Base-by-base conservation (phyloP, 2,113 vertebrate genomes). In the Carollia perspicillata region DNA sequence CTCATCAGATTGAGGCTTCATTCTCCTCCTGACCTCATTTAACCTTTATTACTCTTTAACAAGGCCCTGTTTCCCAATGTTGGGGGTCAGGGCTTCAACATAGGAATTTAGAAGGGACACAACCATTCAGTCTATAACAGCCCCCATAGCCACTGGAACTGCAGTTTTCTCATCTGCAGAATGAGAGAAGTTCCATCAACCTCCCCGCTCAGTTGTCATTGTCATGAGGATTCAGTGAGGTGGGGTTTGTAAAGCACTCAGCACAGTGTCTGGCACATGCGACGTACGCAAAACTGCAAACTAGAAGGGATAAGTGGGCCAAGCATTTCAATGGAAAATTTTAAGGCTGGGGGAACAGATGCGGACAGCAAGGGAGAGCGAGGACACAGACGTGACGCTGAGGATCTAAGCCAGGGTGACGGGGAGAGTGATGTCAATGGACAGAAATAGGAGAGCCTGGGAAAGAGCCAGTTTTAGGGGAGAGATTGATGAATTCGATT, bases 401-500 rank as follows among this genome's bases (percentile, higher is more conserved):
- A 95, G 66, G 51, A 51, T 68, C 26, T 68, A 37, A 93, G 88
- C 90, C 92, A 90, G 88, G 89, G 84, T 66, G 83, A 89, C 2
- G 17, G 63, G 78, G 84, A 95, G 93, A 86, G 86, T 95, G 94
- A 96, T 89, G 89, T 92, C 90, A 93, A 44, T 11, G 3, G 81
- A 89, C 89, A 95, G 81, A 90, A 71, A 95, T 85, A 95, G 90
- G 87, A 78, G 68, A 47, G 42, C 40, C 96, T 96, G 96, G 94
- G 93, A 84, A 89, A 78, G 40, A 96, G 94, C 88, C 94, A 94
- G 94, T 40, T 84, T 72, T 6, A 2, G 78, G 55, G 35, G 63
- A 95, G 86, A 96, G 63, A 95, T 77, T 97, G 97, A 95, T 96
- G 93, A 40, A 68, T 91, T 95, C 91, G 96, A 96, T 95, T 90